Percentiles rank a stretch among this genome's conserved stretches.
Conservation (phyloP, 2,113 vertebrate genomes). For the Campylomormyrus tamandua region DNA sequence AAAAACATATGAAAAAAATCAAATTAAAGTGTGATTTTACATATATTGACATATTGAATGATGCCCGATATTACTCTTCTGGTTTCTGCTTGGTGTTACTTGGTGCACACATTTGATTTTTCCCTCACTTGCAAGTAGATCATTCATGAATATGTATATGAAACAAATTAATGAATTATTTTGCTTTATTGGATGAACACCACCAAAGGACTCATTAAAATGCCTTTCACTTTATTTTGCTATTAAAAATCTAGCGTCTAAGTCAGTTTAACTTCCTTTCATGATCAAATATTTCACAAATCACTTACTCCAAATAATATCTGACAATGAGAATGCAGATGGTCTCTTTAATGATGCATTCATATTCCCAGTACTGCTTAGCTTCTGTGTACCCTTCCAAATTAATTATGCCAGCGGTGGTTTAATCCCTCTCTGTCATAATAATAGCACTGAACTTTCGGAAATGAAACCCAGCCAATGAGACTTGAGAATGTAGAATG, state of each 20-base stretch:
- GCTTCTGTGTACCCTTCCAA: constrained; percentile 8
- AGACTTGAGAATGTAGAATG: neutral
- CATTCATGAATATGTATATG: neutral
- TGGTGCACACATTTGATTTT: neutral
- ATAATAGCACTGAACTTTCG: constrained; percentile 19
- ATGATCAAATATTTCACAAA: constrained; percentile 23
- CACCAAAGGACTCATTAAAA: neutral
- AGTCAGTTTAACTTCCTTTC: constrained; percentile 15
- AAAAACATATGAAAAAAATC: neutral
- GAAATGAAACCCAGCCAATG: constrained; percentile 3
- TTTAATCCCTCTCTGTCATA: constrained; percentile 14
- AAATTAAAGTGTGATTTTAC: neutral
- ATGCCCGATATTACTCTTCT: neutral
- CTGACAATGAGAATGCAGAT: constrained; percentile 10
- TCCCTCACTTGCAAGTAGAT: neutral
- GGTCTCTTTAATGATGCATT: constrained; percentile 6
- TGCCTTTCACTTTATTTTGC: constrained; percentile 5
- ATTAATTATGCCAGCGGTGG: constrained; percentile 15
- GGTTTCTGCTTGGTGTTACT: neutral
- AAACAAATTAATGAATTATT: neutral
- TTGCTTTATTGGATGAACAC: neutral
- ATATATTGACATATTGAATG: neutral
- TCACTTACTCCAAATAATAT: constrained; percentile 7
- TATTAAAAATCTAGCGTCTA: neutral
- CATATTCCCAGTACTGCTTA: neutral